Evolutionary conservation across 2,888 invertebrate genomes (phyloP).

Genomic region (Actias luna): DNA sequence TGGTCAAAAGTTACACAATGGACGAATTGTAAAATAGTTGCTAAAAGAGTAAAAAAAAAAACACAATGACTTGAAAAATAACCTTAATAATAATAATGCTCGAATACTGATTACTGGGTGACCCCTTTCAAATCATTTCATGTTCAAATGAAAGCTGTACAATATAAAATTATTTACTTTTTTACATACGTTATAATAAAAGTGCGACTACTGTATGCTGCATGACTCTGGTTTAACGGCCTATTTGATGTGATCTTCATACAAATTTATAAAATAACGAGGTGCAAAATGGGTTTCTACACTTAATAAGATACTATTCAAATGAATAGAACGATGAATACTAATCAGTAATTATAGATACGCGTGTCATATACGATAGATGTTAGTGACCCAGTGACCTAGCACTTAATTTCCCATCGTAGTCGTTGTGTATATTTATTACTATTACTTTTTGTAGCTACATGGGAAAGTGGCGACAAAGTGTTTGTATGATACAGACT

Average conservation of each 20-base stretch:
- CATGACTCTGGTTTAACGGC: constrained; percentile 34
- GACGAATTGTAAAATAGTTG: no score
- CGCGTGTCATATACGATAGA: constrained; percentile 17
- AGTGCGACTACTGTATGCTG: constrained; percentile 27
- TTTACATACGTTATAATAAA: constrained; percentile 28
- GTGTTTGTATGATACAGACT: no score
- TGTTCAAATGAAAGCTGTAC: constrained; percentile 19
- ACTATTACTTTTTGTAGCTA: no score
- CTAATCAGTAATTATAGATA: not conserved
- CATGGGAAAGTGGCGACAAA: no score
- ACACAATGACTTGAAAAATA: no score
- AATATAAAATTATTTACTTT: constrained; percentile 29
- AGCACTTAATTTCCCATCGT: not conserved
- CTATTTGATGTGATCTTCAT: constrained; percentile 24
- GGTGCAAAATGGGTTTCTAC: constrained; percentile 9
- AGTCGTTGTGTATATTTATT: not conserved
- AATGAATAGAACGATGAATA: constrained; percentile 32
- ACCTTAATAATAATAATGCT: no score
- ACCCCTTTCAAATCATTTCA: constrained; percentile 27
- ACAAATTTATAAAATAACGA: constrained; percentile 27
- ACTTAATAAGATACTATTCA: constrained; percentile 22
- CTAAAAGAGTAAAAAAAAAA: no score
- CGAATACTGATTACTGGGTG: no score
- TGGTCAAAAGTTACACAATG: no score
- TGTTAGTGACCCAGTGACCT: constrained; percentile 20